A percentile compares a stretch with the other conserved stretches of the same genome.
Conservation (phyloP, 2,888 invertebrate genomes). For the Blomia tropicalis region DNA sequence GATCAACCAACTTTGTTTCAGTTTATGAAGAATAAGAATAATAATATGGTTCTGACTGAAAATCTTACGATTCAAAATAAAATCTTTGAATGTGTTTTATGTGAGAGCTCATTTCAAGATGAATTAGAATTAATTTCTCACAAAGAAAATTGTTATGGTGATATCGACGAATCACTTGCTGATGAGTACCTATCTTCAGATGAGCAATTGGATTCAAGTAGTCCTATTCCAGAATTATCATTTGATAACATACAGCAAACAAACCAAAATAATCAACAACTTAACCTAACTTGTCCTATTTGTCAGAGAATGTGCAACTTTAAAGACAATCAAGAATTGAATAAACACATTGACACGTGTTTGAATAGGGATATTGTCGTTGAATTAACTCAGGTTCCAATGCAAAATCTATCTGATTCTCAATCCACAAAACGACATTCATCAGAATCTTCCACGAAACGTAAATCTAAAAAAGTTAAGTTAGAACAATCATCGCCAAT, state of each 20-base stretch:
- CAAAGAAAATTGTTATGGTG: slow-evolving; percentile 1
- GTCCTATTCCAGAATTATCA: not conserved
- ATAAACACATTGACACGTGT: slow-evolving; percentile 27
- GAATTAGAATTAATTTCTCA: not conserved
- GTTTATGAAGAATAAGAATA: not conserved
- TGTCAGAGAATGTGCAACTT: not conserved
- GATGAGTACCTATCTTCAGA: not conserved
- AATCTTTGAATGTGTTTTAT: slow-evolving; percentile 12
- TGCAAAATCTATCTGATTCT: too few relatives aligned
- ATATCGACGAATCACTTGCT: not conserved
- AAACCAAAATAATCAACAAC: not conserved
- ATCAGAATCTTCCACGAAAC: too few relatives aligned
- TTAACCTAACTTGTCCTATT: slow-evolving; percentile 13
- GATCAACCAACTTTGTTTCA: slow-evolving; percentile 13
- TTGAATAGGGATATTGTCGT: slow-evolving; percentile 22
- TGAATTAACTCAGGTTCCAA: slow-evolving; percentile 13
- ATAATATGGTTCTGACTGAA: not conserved
- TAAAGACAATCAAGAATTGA: slow-evolving; percentile 21
- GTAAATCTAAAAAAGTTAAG: too few relatives aligned
- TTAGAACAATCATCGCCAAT: too few relatives aligned
- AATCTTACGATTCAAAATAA: not conserved
- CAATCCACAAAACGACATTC: too few relatives aligned
- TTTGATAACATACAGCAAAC: not conserved
- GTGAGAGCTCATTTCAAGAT: not conserved
- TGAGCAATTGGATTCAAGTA: not conserved